phyloP scores from a whole-genome alignment of 2,797 vertebrate genomes.

The Acrocephalus scirpaceus region DNA sequence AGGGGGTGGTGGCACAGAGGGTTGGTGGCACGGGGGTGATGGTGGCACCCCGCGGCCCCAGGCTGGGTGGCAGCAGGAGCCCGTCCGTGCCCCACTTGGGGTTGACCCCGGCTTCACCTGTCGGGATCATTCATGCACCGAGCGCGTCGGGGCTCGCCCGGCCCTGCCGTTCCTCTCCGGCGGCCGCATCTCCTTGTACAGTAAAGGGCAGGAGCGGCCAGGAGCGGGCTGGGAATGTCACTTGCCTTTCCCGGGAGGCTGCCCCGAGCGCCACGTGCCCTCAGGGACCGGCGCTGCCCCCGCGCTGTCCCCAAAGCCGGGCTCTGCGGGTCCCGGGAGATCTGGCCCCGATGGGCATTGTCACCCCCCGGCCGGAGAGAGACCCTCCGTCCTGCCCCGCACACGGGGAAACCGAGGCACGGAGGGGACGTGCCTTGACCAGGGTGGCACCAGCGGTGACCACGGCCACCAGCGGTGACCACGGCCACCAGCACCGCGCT shows the following conservation, averaged over 20 bases:
- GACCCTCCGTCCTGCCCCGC: neutral
- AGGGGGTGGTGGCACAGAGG: neutral
- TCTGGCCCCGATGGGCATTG: rapidly evolving
- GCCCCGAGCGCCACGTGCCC: neutral
- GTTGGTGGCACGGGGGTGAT: neutral
- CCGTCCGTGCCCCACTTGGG: neutral
- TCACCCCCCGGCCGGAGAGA: neutral
- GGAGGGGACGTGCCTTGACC: rapidly evolving
- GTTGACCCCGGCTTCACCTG: conserved; percentile 38
- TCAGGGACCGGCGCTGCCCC: neutral
- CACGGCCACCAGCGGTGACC: rapidly evolving
- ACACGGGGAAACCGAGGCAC: neutral
- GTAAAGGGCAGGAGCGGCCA: conserved; percentile 59
- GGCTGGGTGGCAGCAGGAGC: neutral
- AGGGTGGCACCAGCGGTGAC: rapidly evolving
- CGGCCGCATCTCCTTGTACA: conserved; percentile 50
- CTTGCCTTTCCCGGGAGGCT: neutral
- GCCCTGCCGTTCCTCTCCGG: neutral
- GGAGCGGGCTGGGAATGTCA: neutral
- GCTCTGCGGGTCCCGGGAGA: rapidly evolving
- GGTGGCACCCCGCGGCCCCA: neutral
- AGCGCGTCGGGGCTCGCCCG: neutral
- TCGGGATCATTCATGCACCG: conserved; percentile 44
- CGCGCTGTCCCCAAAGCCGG: neutral
- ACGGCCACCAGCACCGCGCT: rapidly evolving